Evolutionary conservation across 30 jellyfish, hydroid and myxozoan genomes (phyloP).

Genomic region (Aurelia aurita complex sp. Pacific): DNA sequence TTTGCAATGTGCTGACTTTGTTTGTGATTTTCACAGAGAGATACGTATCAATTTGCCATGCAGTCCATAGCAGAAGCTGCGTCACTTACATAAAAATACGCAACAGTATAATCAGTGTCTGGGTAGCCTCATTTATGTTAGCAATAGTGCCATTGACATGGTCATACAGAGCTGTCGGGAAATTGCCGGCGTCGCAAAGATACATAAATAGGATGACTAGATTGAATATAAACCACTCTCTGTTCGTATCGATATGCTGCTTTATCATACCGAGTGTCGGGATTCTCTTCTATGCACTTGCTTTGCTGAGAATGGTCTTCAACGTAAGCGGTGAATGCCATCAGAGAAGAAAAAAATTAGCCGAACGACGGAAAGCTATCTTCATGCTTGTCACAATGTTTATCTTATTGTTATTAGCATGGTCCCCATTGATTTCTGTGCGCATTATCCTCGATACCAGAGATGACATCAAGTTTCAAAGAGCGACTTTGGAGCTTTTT

Average conservation of each 20-base stretch:
- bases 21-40: constrained; percentile 44
- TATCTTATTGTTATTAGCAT: constrained; percentile 23
- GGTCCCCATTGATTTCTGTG: constrained; percentile 49
- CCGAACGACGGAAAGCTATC: constrained; percentile 46
- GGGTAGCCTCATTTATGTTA: constrained; percentile 17
- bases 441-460: constrained; percentile 44
- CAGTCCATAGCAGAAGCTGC: constrained; percentile 12
- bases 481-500: constrained; percentile 15
- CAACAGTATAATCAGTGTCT: not conserved
- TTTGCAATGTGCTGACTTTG: constrained; percentile 36
- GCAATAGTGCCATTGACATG: constrained; percentile 32
- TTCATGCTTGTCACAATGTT: constrained; percentile 42
- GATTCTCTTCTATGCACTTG: constrained; percentile 26
- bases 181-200: not conserved
- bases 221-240: constrained; percentile 8
- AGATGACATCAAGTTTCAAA: constrained; percentile 7
- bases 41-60: constrained; percentile 36
- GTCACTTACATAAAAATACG: constrained; percentile 27
- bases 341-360: constrained; percentile 14
- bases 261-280: constrained; percentile 32
- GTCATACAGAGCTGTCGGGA: constrained; percentile 30
- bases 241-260: constrained; percentile 38
- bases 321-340: constrained; percentile 25
- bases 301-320: constrained; percentile 23
- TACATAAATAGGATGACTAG: constrained; percentile 5